Evolutionary conservation across 1,140 invertebrate species (phyloP), one percentile per base, ranked within the genome.

Genomic region (Eumeta japonica): DNA sequence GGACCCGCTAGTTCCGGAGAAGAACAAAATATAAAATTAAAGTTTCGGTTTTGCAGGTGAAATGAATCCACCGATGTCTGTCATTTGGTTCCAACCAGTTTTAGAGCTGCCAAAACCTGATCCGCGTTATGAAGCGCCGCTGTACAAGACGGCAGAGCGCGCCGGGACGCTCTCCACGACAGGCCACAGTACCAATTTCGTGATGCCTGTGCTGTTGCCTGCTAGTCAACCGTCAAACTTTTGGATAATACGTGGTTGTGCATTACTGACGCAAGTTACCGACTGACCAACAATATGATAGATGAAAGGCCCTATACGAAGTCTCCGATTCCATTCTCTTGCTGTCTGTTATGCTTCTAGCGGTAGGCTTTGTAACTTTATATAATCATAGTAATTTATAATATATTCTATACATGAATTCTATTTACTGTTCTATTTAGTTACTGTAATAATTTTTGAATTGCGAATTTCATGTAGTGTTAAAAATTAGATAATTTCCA

Each of bases 181-280:
- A 3, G 90, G 91, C 2, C 89, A 92, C 56, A 92, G 89, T 35
- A 92, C 90, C 1, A 94, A 93, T 73, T 93, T 91, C 63, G 87
- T 94, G 3, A 78, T 92, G 3, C 75, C 87, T n/a, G 81, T 92
- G 1, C 67, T 90, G 17, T 55, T 94, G 30, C 83, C 84, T 3
- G 81, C 86, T 1, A 46, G 67, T 10, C 65, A 78, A 39, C 53
- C 70, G 7, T 76, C 83, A 41, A 82, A 85, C 41, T 90, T 88
- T 55, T 94, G 91, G 90, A 91, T 93, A 43, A 79, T 89, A 17
- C 87, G 88, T 53, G 91, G 89, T 38, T 89, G 89, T 1, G 91
- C 90, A 3, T 68, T 93, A 4, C 75, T 93, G 2, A 89, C 88
- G 30, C 88, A 88, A 63, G 79, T 90, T 1, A 83, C 82, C 29